Evolutionary conservation across 2,888 invertebrate species (phyloP).

Genomic region (Diaphora mendica): DNA sequence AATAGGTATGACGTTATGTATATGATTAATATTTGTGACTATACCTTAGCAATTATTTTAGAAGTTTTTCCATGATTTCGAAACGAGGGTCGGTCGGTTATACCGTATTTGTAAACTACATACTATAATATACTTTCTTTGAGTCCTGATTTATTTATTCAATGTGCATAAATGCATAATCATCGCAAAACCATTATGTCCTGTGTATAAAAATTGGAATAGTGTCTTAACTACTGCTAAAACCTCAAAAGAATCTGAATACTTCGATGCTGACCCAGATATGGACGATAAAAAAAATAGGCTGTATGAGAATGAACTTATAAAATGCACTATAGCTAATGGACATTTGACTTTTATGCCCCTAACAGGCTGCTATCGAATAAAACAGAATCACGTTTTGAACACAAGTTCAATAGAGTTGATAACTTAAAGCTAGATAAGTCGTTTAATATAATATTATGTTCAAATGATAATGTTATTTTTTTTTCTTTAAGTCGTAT

Average conservation of each 20-base stretch:
- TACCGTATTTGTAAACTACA: no score
- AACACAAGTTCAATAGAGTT: background rate
- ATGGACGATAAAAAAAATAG: constrained; percentile 22
- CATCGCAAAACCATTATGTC: no score
- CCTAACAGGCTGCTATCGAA: constrained; percentile 11
- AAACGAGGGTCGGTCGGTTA: background rate
- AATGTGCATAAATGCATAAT: no score
- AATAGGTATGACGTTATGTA: no score
- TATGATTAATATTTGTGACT: no score
- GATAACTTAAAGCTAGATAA: background rate
- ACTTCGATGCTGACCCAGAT: constrained; percentile 16
- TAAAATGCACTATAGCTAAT: constrained; percentile 17
- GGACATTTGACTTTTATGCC: constrained; percentile 17
- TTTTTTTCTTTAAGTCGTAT: no score
- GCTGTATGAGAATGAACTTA: constrained; percentile 6
- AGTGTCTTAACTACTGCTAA: constrained; percentile 10
- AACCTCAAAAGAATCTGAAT: constrained; percentile 12
- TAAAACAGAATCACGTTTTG: background rate
- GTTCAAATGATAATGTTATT: background rate
- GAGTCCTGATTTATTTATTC: no score
- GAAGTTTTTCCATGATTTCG: no score
- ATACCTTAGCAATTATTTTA: background rate
- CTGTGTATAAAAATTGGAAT: constrained; percentile 2
- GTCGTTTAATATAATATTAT: background rate
- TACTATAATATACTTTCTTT: no score